Percentiles rank a stretch among this genome's conserved stretches.
phyloP scores from a whole-genome alignment of 2,113 vertebrate genomes.

The Peromyscus leucopus region DNA sequence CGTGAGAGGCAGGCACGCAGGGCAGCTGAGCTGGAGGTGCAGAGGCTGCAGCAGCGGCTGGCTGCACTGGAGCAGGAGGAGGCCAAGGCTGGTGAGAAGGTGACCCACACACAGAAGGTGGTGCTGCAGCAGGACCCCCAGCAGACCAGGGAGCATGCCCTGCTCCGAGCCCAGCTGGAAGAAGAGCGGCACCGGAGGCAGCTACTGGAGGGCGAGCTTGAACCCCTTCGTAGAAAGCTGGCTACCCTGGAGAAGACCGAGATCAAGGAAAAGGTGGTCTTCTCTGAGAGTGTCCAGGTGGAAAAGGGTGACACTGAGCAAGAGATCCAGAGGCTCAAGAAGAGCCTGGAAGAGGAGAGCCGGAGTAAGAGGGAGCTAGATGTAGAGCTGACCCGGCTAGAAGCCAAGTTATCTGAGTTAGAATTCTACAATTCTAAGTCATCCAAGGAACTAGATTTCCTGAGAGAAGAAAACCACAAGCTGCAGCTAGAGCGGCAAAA shows the following conservation, averaged over 20 bases:
- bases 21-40: conserved; percentile 96
- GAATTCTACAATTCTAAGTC: conserved; percentile 98
- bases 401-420: conserved; percentile 91
- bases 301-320: conserved; percentile 94
- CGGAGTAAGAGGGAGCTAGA: conserved; percentile 92
- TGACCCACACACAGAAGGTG: conserved; percentile 97
- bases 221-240: conserved; percentile 91
- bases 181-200: conserved; percentile 94
- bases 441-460: conserved; percentile 93
- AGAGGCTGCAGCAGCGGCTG: conserved; percentile 91
- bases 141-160: conserved; percentile 96
- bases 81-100: conserved; percentile 93
- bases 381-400: conserved; percentile 88
- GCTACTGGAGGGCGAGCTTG: conserved; percentile 93
- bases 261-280: conserved; percentile 96
- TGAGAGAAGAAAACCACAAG: conserved; percentile 96
- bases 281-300: conserved; percentile 96
- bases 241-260: conserved; percentile 92
- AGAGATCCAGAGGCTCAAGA: conserved; percentile 93
- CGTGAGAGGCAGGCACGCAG: conserved; percentile 93
- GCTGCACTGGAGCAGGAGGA: conserved; percentile 91
- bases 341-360: conserved; percentile 93
- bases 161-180: conserved; percentile 94
- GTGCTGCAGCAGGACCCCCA: conserved; percentile 97
- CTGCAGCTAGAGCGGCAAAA: conserved; percentile 95